Evolutionary conservation across 1,140 invertebrate species (phyloP).

Genomic region (Metaphire vulgaris): DNA sequence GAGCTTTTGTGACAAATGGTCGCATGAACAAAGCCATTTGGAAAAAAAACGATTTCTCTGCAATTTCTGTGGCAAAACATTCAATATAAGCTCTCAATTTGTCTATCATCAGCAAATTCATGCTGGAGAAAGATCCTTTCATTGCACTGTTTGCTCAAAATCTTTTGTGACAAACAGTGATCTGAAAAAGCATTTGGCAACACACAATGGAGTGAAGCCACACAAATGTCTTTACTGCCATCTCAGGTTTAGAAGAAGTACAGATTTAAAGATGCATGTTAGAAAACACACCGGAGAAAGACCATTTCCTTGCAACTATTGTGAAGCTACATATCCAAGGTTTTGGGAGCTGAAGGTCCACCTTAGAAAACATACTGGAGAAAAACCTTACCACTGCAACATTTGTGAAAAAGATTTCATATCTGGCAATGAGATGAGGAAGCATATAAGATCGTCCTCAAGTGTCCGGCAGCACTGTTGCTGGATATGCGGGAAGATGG

Average conservation of each 20-base stretch:
- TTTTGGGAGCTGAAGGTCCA: conserved; percentile 73
- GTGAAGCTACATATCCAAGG: conserved; percentile 49
- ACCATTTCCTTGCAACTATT: conserved; percentile 41
- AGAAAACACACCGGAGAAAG: conserved; percentile 32
- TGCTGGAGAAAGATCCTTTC: too few species aligned
- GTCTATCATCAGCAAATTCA: too few species aligned
- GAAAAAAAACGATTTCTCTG: conserved; percentile 78
- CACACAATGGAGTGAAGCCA: conserved; percentile 32
- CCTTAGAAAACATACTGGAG: conserved; percentile 86
- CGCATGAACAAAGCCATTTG: conserved; percentile 86
- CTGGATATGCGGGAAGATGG: too few species aligned
- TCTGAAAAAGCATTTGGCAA: conserved; percentile 29
- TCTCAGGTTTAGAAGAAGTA: conserved; percentile 23
- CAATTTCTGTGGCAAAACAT: conserved; percentile 71
- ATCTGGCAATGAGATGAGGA: too few species aligned
- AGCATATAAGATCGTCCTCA: too few species aligned
- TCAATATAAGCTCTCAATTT: too few species aligned
- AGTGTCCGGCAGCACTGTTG: too few species aligned
- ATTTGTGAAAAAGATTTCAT: too few species aligned
- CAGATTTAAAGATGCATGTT: background rate
- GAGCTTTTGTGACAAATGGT: conserved; percentile 91
- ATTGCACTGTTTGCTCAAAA: too few species aligned
- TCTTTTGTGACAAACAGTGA: conserved; percentile 87
- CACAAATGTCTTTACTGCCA: conserved; percentile 32
- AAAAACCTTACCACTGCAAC: too few species aligned